These are phyloP conservation scores for Drosophila pullipes DNA, from an alignment of 2,888 invertebrate genomes.

Conservation along the genomic window DNA sequence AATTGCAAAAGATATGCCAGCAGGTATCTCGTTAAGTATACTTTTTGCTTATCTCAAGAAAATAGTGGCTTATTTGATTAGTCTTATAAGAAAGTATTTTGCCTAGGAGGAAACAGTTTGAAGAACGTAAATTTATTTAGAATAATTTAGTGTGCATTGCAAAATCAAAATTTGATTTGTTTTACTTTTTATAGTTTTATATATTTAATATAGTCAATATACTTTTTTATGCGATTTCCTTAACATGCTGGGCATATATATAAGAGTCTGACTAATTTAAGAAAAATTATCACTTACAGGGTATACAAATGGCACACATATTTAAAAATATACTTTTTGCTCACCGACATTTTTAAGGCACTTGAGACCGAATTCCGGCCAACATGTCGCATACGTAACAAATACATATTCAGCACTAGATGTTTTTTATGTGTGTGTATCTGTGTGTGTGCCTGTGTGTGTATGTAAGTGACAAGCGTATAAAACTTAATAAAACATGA, in stretches of 20 bases:
- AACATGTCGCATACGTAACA: conserved; percentile 69
- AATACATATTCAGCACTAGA: conserved; percentile 49
- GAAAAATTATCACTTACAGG: neutral
- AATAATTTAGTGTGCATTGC: neutral
- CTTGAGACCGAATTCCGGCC: conserved; percentile 43
- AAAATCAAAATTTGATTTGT: neutral
- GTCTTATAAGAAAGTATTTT: neutral
- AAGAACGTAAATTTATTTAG: neutral
- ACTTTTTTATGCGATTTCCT: neutral
- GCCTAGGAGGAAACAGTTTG: neutral
- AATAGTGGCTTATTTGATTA: neutral
- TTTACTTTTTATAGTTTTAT: neutral
- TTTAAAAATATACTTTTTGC: neutral
- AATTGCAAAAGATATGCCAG: neutral
- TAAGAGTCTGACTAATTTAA: neutral
- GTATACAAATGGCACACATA: conserved; percentile 15
- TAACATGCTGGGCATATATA: neutral
- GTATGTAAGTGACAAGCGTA: conserved; percentile 61
- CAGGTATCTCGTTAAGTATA: neutral
- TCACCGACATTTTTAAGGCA: conserved; percentile 22
- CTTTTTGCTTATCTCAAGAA: neutral
- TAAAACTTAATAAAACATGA: conserved; percentile 69
- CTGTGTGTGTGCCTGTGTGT: neutral
- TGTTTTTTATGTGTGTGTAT: neutral
- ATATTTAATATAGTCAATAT: neutral